Evolutionary conservation across 2,113 vertebrate species (phyloP), one percentile per base, ranked within the genome.

Genomic region (Brachionichthys hirsutus): DNA sequence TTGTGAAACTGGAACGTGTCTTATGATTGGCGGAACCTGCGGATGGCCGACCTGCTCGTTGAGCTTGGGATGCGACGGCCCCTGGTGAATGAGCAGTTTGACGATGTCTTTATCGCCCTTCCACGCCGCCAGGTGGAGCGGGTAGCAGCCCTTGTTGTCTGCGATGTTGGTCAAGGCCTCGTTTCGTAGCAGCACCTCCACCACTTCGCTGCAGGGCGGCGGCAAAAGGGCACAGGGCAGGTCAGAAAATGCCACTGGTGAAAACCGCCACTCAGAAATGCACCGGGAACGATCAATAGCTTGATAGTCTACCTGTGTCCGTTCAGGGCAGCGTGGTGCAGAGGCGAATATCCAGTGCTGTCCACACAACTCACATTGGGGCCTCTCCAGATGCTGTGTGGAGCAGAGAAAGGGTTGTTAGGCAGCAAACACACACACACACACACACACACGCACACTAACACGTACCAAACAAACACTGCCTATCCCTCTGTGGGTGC

Each of bases 351-450:
- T 80, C 97, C 97, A 64, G 95, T 98, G 76, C 92, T 96, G 90
- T 99, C 97, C 67, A 97, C 95, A 58, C 97, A 99, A 84, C 98
- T 99, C 92, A 99, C 95, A 64, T 97, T 98, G 9, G 97, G 97
- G 55, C 95, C 95, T 83, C 97, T 95, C 97, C 97, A 99, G 87
- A 98, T 98, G 79, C 95, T 97, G 90, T 97, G 90, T 15, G 6
- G 64, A 66, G 60, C 67, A 12, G 0, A 81, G 53, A 89, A 59
- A 85, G 22, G 56, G 78, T 22, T 42, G 56, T 81, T 77, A 77
- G 8, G 36, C n/a, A 30, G 61, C 14, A 19, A 20, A 67, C 49
- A 54, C 19, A 43, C 38, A 53, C 16, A 43, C 49, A 62, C 14
- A 22, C 14, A 30, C 24, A 30, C 24, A 30, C 24, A 30, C 24